Percentiles rank a stretch among this genome's conserved stretches.
Conservation (phyloP, 2,797 vertebrate species). For the Platyrinchus mystaceus region DNA sequence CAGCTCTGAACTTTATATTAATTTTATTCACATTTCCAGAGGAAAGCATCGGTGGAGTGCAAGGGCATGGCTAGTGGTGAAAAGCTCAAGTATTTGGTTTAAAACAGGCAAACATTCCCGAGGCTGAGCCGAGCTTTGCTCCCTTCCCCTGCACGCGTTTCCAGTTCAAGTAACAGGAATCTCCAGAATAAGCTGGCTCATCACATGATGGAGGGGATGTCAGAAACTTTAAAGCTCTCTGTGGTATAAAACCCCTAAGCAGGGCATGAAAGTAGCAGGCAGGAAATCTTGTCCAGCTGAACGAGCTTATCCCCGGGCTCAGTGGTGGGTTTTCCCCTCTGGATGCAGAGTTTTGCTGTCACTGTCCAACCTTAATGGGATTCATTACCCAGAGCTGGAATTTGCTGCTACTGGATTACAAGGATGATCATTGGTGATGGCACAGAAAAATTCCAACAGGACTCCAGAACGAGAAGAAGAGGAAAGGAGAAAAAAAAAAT, state of each 20-base stretch:
- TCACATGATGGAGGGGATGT: slow-evolving; percentile 4
- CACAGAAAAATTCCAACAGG: neutral
- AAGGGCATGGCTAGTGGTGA: neutral
- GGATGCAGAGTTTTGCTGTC: neutral
- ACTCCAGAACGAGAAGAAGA: neutral
- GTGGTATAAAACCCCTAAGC: slow-evolving; percentile 16
- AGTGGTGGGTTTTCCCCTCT: neutral
- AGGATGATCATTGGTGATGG: neutral
- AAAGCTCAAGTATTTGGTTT: slow-evolving; percentile 20
- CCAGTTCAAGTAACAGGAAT: slow-evolving; percentile 4
- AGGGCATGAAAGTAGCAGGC: slow-evolving; percentile 1
- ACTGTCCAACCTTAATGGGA: neutral
- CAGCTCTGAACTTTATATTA: neutral
- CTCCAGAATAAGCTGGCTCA: slow-evolving; percentile 14
- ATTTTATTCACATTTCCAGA: slow-evolving; percentile 65
- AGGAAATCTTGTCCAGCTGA: slow-evolving; percentile 44
- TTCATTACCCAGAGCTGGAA: slow-evolving; percentile 3
- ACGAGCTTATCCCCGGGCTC: neutral
- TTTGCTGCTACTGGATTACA: neutral
- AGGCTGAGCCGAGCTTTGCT: neutral
- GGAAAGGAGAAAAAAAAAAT: neutral
- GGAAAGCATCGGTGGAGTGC: slow-evolving; percentile 29
- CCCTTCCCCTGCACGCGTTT: neutral
- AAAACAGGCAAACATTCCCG: neutral
- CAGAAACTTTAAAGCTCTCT: slow-evolving; percentile 50